Conservation (phyloP, 2,113 vertebrate genomes). For the Macrotus californicus region DNA sequence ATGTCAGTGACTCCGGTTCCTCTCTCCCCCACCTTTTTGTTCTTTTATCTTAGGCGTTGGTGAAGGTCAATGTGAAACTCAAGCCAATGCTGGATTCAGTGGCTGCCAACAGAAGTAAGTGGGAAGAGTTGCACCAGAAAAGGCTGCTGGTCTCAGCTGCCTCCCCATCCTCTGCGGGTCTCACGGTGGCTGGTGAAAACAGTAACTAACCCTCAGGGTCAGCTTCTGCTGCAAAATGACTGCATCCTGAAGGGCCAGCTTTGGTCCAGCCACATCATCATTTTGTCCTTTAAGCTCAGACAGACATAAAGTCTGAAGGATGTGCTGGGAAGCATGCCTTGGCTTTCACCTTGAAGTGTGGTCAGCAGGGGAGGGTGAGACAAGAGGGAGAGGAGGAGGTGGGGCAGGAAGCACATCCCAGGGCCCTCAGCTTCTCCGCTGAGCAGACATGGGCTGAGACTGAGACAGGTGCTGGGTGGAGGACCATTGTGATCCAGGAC, state of each 20-base stretch:
- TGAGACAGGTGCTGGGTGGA: not conserved
- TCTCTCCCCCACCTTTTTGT: not conserved
- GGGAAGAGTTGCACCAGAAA: slow-evolving; percentile 93
- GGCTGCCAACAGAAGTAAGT: slow-evolving; percentile 88
- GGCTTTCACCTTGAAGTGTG: slow-evolving; percentile 54
- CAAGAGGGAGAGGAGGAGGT: not conserved
- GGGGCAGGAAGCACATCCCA: not conserved
- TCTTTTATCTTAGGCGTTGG: slow-evolving; percentile 85
- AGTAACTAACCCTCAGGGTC: slow-evolving; percentile 69
- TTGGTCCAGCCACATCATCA: slow-evolving; percentile 40
- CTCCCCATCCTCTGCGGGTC: slow-evolving; percentile 51
- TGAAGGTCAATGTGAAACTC: slow-evolving; percentile 93
- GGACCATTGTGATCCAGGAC: slow-evolving; percentile 59
- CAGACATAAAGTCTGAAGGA: slow-evolving; percentile 35
- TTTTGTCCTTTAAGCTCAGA: slow-evolving; percentile 55
- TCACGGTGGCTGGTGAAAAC: slow-evolving; percentile 62
- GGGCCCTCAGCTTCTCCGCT: slow-evolving; percentile 45
- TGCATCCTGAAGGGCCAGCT: slow-evolving; percentile 35
- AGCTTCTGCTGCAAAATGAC: slow-evolving; percentile 18
- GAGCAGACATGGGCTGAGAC: slow-evolving; percentile 45
- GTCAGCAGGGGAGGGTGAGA: slow-evolving; percentile 23
- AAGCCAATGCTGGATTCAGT: slow-evolving; percentile 96
- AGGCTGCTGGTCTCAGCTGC: slow-evolving; percentile 76
- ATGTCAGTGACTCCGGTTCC: not conserved
- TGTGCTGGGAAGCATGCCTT: slow-evolving; percentile 9